Conservation (phyloP, 2,888 invertebrate species). For the Chloroclysta siterata region DNA sequence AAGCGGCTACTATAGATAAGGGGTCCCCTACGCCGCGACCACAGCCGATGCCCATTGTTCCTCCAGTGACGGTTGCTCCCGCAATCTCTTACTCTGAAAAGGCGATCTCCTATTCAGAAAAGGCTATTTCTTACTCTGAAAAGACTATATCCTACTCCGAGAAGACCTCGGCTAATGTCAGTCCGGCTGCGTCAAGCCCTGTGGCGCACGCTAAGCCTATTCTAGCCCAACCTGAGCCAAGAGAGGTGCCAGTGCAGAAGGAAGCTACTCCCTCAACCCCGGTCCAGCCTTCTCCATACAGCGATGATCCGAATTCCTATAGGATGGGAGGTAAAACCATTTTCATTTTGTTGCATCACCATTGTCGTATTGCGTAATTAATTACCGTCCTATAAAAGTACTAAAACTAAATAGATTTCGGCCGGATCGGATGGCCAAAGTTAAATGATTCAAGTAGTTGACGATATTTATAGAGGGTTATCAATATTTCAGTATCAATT, state of each 20-base stretch:
- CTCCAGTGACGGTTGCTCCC: constrained; percentile 44
- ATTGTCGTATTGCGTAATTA: not conserved
- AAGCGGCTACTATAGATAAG: constrained; percentile 61
- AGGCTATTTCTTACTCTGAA: constrained; percentile 51
- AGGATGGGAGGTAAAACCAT: constrained; percentile 88
- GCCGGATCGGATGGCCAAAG: no score
- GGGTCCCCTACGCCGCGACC: constrained; percentile 51
- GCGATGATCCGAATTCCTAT: constrained; percentile 88
- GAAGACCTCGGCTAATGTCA: constrained; percentile 70
- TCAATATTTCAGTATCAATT: not conserved
- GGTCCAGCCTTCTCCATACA: constrained; percentile 77
- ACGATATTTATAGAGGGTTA: not conserved
- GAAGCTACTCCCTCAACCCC: constrained; percentile 68
- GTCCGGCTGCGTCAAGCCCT: constrained; percentile 49
- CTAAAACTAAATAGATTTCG: no score
- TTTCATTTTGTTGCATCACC: not conserved
- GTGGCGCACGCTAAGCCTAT: constrained; percentile 48
- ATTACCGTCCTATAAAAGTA: not conserved
- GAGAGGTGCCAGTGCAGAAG: constrained; percentile 51
- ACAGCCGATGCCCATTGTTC: constrained; percentile 38
- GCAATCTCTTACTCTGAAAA: constrained; percentile 49
- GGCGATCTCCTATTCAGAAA: constrained; percentile 51
- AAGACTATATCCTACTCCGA: constrained; percentile 50
- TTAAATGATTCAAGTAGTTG: not conserved
- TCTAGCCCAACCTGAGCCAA: constrained; percentile 43